phyloP scores from a whole-genome alignment of 37 sponge, comb jelly and placozoan species.

The Bolinopsis microptera region DNA sequence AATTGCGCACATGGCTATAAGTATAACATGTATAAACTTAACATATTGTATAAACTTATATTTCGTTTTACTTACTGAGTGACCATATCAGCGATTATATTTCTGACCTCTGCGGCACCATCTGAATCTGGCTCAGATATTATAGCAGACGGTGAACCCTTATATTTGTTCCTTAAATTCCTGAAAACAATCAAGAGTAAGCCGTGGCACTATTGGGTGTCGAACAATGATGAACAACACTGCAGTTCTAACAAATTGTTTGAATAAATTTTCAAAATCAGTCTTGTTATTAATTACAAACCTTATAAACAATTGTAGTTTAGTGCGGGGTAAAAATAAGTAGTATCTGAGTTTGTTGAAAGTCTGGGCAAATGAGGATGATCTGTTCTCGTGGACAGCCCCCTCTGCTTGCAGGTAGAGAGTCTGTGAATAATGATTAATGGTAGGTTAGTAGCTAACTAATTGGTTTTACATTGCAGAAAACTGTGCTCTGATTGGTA shows the following conservation, averaged over 20 bases:
- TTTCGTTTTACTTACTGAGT: background rate
- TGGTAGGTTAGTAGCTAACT: background rate
- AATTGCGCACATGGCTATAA: too few relatives aligned
- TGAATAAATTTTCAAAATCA: too few relatives aligned
- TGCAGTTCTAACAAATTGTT: too few relatives aligned
- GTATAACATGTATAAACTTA: too few relatives aligned
- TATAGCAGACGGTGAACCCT: background rate
- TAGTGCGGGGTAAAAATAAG: background rate
- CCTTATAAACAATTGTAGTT: background rate
- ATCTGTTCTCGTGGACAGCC: background rate
- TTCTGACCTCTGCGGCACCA: background rate
- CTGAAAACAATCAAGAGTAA: too few relatives aligned
- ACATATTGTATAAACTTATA: background rate
- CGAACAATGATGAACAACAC: too few relatives aligned
- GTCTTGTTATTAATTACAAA: too few relatives aligned
- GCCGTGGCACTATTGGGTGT: too few relatives aligned
- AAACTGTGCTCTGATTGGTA: too few relatives aligned
- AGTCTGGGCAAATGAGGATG: background rate
- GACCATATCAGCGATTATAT: background rate
- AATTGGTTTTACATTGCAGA: too few relatives aligned
- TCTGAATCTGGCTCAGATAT: background rate
- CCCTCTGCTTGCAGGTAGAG: background rate
- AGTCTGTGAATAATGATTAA: background rate
- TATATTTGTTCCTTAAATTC: background rate
- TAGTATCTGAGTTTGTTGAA: constrained; percentile 1